A percentile compares a stretch with the other conserved stretches of the same genome.
phyloP scores from a whole-genome alignment of 2,888 invertebrate genomes.

The Metellina segmentata region DNA sequence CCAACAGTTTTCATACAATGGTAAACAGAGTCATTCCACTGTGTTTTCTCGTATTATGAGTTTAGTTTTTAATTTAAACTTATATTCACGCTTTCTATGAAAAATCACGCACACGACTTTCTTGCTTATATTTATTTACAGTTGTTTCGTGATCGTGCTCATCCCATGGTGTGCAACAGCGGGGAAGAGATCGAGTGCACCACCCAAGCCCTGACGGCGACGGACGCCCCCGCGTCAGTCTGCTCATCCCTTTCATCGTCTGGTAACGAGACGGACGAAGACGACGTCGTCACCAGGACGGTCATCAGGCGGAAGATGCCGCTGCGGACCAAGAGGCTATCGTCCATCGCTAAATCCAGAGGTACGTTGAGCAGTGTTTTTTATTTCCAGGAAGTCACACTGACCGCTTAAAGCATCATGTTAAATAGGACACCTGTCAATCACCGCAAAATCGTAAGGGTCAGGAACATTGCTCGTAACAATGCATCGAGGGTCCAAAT shows the following conservation, averaged over 20 bases:
- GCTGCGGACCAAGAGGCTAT: slow-evolving; percentile 63
- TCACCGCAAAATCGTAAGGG: too few relatives aligned
- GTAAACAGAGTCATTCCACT: too few relatives aligned
- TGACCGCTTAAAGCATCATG: neutral
- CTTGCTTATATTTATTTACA: slow-evolving; percentile 15
- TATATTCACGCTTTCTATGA: neutral
- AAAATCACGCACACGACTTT: neutral
- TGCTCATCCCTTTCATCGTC: slow-evolving; percentile 79
- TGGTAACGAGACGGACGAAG: slow-evolving; percentile 81
- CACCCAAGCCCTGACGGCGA: slow-evolving; percentile 80
- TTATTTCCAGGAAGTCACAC: neutral
- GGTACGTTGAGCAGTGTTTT: slow-evolving; percentile 59
- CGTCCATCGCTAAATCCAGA: slow-evolving; percentile 77
- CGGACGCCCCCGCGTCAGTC: slow-evolving; percentile 80
- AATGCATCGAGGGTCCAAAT: neutral
- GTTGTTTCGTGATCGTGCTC: slow-evolving; percentile 77
- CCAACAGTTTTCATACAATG: too few relatives aligned
- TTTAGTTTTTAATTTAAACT: too few relatives aligned
- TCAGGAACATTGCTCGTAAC: too few relatives aligned
- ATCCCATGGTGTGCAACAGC: slow-evolving; percentile 76
- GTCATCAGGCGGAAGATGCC: slow-evolving; percentile 79
- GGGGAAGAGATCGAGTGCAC: slow-evolving; percentile 79
- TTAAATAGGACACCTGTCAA: neutral
- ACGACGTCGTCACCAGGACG: slow-evolving; percentile 81
- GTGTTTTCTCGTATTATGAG: too few relatives aligned